Conservation (phyloP, 2,888 invertebrate species). For the Cryptophagus acutangulus region DNA sequence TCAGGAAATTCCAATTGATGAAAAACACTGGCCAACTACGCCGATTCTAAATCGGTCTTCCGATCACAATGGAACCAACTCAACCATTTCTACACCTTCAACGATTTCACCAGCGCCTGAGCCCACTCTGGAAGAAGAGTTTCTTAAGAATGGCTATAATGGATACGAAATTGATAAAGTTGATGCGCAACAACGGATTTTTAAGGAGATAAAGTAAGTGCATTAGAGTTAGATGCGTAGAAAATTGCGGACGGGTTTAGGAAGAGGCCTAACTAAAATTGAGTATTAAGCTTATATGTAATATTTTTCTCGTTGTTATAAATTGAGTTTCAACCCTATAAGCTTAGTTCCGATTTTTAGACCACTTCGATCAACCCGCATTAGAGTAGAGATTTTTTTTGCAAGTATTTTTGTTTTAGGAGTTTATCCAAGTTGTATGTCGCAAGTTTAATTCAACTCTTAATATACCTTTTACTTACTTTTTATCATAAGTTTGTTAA, state of each 20-base stretch:
- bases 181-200: conserved; percentile 36
- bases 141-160: conserved; percentile 26
- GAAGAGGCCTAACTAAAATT: too few relatives aligned
- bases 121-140: conserved; percentile 38
- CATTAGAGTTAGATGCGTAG: conserved; percentile 13
- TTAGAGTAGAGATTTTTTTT: too few relatives aligned
- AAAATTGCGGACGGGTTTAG: neutral
- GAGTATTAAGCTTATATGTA: too few relatives aligned
- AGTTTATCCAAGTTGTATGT: conserved; percentile 13
- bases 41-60: conserved; percentile 36
- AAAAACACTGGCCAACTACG: conserved; percentile 42
- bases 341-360: too few relatives aligned
- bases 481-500: conserved; percentile 14
- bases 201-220: too few relatives aligned
- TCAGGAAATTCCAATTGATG: conserved; percentile 62
- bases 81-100: conserved; percentile 53
- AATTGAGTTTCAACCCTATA: too few relatives aligned
- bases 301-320: too few relatives aligned
- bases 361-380: too few relatives aligned
- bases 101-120: conserved; percentile 55
- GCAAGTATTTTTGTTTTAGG: conserved; percentile 13
- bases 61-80: conserved; percentile 40
- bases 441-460: conserved; percentile 13
- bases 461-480: conserved; percentile 12
- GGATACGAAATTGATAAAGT: conserved; percentile 36